Evolutionary conservation across 1,140 invertebrate genomes (phyloP).

Genomic region (Tetramorium parvispinum): DNA sequence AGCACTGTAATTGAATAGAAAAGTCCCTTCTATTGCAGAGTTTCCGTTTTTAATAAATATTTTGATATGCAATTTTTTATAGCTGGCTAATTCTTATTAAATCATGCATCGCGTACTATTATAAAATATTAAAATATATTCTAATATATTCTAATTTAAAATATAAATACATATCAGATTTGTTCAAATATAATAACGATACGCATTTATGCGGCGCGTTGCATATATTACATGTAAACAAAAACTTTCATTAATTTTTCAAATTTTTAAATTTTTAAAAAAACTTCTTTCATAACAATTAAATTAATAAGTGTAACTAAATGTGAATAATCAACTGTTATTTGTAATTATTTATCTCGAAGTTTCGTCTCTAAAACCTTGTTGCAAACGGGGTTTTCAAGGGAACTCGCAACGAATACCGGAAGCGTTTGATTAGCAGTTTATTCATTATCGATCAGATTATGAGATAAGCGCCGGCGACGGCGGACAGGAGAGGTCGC

Average conservation of each 20-base stretch:
- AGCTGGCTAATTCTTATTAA: background rate
- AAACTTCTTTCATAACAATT: background rate
- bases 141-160: background rate
- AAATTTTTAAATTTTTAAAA: background rate
- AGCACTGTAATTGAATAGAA: slow-evolving; percentile 37
- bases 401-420: slow-evolving; percentile 56
- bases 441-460: slow-evolving; percentile 73
- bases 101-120: background rate
- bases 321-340: background rate
- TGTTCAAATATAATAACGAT: background rate
- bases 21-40: slow-evolving; percentile 11
- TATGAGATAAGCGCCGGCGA: slow-evolving; percentile 47
- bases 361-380: background rate
- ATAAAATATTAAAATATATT: background rate
- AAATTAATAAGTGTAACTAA: background rate
- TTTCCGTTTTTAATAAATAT: slow-evolving; percentile 44
- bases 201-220: too few species aligned
- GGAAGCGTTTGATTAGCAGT: slow-evolving; percentile 78
- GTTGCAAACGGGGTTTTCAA: background rate
- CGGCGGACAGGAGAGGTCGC: slow-evolving; percentile 65
- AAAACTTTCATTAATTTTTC: background rate
- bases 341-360: background rate
- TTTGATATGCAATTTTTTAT: slow-evolving; percentile 1
- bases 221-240: background rate
- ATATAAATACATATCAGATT: background rate